Conservation (phyloP, 2,888 invertebrate genomes). For the Andricus quercusramuli region DNA sequence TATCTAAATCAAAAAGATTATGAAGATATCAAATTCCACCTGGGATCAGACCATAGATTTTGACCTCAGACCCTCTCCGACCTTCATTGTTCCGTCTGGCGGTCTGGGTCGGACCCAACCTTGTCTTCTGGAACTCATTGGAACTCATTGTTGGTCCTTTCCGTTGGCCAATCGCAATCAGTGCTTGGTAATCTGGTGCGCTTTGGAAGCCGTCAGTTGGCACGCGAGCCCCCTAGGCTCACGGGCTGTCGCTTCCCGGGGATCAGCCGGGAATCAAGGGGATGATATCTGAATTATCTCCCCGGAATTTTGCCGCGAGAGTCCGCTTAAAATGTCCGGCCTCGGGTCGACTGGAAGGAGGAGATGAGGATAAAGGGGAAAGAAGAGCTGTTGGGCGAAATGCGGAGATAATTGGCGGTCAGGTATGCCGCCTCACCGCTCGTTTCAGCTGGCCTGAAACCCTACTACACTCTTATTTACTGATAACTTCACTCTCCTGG, state of each 20-base stretch:
- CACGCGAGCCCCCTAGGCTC: constrained; percentile 69
- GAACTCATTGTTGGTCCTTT: constrained; percentile 36
- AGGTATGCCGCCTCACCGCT: constrained; percentile 60
- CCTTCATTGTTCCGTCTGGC: not conserved
- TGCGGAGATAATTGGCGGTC: constrained; percentile 73
- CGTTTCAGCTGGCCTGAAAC: not conserved
- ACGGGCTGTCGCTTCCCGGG: constrained; percentile 54
- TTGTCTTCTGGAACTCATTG: not conserved
- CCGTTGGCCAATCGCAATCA: constrained; percentile 53
- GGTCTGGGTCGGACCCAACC: not conserved
- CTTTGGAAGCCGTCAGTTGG: constrained; percentile 71
- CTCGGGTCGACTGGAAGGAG: constrained; percentile 43
- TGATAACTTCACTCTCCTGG: not conserved
- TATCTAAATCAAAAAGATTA: not conserved
- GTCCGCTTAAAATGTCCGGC: constrained; percentile 56
- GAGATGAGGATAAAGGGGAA: constrained; percentile 34
- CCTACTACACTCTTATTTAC: not conserved
- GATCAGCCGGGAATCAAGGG: constrained; percentile 63
- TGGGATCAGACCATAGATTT: not conserved
- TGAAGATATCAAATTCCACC: not conserved
- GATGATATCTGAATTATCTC: constrained; percentile 75
- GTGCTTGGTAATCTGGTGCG: constrained; percentile 64
- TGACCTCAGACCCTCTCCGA: constrained; percentile 1
- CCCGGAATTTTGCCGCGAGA: constrained; percentile 57
- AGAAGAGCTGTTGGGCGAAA: constrained; percentile 70